Conservation (phyloP, 2,797 vertebrate species). For the Coregonus sp. region DNA sequence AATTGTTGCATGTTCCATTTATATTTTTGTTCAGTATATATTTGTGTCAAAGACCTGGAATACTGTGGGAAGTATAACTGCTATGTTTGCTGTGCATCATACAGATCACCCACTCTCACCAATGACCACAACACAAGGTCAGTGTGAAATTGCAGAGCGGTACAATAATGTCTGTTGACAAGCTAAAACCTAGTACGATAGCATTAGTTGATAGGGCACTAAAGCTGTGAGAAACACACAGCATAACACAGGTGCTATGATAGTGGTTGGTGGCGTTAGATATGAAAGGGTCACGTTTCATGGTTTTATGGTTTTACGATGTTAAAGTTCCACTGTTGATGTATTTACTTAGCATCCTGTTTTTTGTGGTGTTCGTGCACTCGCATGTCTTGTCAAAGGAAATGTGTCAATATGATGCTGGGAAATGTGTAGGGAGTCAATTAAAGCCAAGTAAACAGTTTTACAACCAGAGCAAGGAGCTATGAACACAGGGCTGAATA, state of each 20-base stretch:
- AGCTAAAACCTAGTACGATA: neutral
- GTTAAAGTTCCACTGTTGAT: constrained; percentile 28
- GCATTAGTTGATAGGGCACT: neutral
- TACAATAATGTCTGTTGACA: constrained; percentile 1
- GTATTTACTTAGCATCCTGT: constrained; percentile 52
- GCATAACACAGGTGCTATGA: neutral
- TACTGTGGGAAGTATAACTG: neutral
- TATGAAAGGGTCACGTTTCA: neutral
- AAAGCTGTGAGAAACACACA: neutral
- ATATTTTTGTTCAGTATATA: too few species aligned
- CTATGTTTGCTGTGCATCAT: constrained; percentile 4
- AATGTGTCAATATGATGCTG: neutral
- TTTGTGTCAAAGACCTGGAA: too few species aligned
- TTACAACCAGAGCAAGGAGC: neutral
- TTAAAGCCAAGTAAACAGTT: neutral
- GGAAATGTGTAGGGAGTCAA: neutral
- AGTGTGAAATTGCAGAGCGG: neutral
- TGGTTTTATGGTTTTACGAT: constrained; percentile 11
- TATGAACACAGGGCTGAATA: neutral
- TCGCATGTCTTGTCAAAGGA: neutral
- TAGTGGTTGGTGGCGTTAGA: constrained; percentile 7
- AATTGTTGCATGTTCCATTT: too few species aligned
- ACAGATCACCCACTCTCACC: neutral
- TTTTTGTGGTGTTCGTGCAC: constrained; percentile 43
- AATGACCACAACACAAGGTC: neutral